Evolutionary conservation across 1,140 invertebrate genomes (phyloP), one percentile per base, ranked within the genome.

Genomic region (Coboldia fuscipes): DNA sequence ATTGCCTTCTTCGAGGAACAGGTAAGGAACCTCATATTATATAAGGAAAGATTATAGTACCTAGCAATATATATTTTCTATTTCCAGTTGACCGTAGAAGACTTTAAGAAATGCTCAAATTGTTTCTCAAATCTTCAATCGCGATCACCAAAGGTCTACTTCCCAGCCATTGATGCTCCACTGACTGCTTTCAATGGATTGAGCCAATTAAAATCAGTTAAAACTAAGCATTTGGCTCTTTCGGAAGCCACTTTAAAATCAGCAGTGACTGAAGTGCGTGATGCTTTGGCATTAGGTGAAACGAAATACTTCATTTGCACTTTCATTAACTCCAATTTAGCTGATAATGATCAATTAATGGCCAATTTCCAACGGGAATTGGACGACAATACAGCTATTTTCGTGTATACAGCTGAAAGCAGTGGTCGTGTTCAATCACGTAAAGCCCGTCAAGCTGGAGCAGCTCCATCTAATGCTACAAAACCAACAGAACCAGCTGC

Each of bases 401-500:
- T n/a, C n/a, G n/a, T n/a, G n/a, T n/a, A n/a, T n/a, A n/a, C n/a
- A n/a, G n/a, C n/a, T n/a, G n/a, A n/a, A n/a, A n/a, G n/a, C n/a
- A n/a, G n/a, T n/a, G n/a, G n/a, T n/a, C n/a, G n/a, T n/a, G n/a
- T n/a, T n/a, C n/a, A n/a, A n/a, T n/a, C n/a, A n/a, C 29, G 30
- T 32, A 4, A 32, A 32, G 30, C 23, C n/a, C 30, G 29, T 32
- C 13, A 32, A 22, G 30, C 20, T 12, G 17, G 7, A 20, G n/a
- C 30, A 20, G 20, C 18, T 5, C 3, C 30, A 32, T 16, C 10
- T 30, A 2, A 14, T 18, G 29, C 12, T 3, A 30, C 13, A 19
- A n/a, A 19, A 7, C n/a, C 14, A 32, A 13, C 17, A 20, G 18
- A 19, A 9, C 10, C 30, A 19, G 3, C 30, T 19, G 30, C 4